phyloP scores from a whole-genome alignment of 2,113 vertebrate species.

The Argyrosomus japonicus region DNA sequence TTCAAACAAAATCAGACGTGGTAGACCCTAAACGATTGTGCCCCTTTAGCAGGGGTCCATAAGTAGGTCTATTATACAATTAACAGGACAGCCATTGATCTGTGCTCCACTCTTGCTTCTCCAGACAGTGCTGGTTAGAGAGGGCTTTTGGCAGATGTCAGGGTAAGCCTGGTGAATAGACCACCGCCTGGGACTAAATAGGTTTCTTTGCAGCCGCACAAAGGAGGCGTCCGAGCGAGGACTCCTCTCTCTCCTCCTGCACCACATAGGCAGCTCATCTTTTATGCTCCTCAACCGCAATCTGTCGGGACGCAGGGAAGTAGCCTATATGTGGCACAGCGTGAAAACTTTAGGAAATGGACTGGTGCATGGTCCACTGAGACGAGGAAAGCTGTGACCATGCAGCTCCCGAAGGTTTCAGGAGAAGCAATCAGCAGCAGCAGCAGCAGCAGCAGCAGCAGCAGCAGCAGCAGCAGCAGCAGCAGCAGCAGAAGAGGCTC shows the following conservation, averaged over 20 bases:
- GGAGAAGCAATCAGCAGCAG: constrained; percentile 62
- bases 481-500: constrained; percentile 43
- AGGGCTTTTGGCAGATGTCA: constrained; percentile 89
- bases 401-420: constrained; percentile 51
- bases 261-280: constrained; percentile 71
- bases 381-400: constrained; percentile 62
- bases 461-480: constrained; percentile 49
- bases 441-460: constrained; percentile 39
- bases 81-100: constrained; percentile 81
- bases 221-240: constrained; percentile 88
- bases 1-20: constrained; percentile 86
- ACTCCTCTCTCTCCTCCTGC: constrained; percentile 70
- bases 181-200: constrained; percentile 82
- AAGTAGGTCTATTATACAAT: constrained; percentile 81
- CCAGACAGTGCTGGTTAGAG: constrained; percentile 77
- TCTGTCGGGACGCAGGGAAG: constrained; percentile 66
- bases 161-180: constrained; percentile 78
- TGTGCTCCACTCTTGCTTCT: constrained; percentile 54
- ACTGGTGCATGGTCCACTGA: constrained; percentile 65
- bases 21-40: constrained; percentile 77
- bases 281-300: constrained; percentile 64
- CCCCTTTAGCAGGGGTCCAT: constrained; percentile 76
- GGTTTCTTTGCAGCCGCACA: constrained; percentile 84
- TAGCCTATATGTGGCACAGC: constrained; percentile 64
- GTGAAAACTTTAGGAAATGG: constrained; percentile 69